Evolutionary conservation across 1,140 invertebrate species (phyloP).

Genomic region (Caenorhabditis tropicalis): DNA sequence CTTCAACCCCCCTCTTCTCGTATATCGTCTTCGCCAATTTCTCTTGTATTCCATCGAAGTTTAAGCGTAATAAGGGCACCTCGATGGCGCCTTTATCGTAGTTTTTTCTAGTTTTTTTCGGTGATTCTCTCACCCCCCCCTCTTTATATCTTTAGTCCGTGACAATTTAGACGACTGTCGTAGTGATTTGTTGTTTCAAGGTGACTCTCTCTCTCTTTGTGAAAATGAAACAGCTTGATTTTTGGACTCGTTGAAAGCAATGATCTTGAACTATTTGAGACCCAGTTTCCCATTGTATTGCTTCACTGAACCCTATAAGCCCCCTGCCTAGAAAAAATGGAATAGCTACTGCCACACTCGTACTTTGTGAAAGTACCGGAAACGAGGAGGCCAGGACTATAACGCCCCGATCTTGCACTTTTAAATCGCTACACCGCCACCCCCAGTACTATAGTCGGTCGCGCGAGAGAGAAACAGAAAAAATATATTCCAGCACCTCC

Average conservation of each 20-base stretch:
- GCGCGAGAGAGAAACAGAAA: not conserved
- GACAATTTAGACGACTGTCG: not conserved
- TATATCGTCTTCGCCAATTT: not conserved
- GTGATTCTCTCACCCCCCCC: not conserved
- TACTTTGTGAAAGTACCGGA: constrained; percentile 31
- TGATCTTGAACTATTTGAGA: not conserved
- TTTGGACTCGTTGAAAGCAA: not conserved
- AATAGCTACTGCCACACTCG: no score
- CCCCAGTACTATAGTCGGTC: no score
- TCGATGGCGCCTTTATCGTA: not conserved
- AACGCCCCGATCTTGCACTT: constrained; percentile 11
- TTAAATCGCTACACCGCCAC: not conserved
- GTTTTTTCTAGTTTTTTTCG: not conserved
- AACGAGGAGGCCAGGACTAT: not conserved
- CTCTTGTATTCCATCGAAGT: not conserved
- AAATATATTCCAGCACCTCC: constrained; percentile 25
- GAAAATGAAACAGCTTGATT: not conserved
- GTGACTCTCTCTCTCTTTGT: not conserved
- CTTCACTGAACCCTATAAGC: no score
- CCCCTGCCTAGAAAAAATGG: no score
- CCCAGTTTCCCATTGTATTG: no score
- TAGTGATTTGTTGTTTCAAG: constrained; percentile 12
- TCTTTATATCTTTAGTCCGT: not conserved
- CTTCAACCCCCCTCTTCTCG: not conserved
- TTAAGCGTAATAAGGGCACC: not conserved